Evolutionary conservation across 2,888 invertebrate genomes (phyloP), one percentile per base, ranked within the genome.

Genomic region (Metopia argyrocephala): DNA sequence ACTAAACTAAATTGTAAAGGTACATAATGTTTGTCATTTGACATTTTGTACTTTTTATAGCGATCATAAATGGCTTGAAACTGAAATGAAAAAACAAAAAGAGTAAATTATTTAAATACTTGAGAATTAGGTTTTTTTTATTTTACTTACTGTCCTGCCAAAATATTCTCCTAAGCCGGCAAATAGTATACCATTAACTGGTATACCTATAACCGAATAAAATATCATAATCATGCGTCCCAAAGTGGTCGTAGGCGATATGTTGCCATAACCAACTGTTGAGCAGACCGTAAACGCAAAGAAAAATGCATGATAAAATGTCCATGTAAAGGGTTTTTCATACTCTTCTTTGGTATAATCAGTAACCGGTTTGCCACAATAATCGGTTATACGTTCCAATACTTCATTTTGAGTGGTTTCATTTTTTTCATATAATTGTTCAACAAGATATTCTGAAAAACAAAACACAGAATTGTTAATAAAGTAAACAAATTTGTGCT

Each of bases 201-300:
- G 91, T 79, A 91, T 90, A 6, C 97, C 97, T 83, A 97, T 93
- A 50, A 97, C 91, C 2, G 94, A 96, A 89, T 97, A 97, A 85
- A 95, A 93, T 85, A 97, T 96, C 94, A 97, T 96, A 83, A 97
- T 92, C 83, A 96, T 93, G 84, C 96, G 93, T 7, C 96, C 94
- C 50, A 94, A 91, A 83, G 93, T 93, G 0, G 96, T 96, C 0
- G 95, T 95, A 0, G 97, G 97, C 0, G 96, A 94, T 86, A 97
- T 91, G 90, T 97, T 97, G 61, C 97, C 97, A 89, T 97, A 97
- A 61, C 97, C 97, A 84, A 97, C 96, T 5, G 97, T 97, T 87
- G 96, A 97, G 87, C 96, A 95, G 65, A 97, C 96, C 18, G 97
- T 97, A 85, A 97, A 95, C 4, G 96, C 95, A 89, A 97, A 97